These are phyloP conservation scores for Heterodera schachtii DNA, from an alignment of 1,140 invertebrate species.

Conservation along the genomic window DNA sequence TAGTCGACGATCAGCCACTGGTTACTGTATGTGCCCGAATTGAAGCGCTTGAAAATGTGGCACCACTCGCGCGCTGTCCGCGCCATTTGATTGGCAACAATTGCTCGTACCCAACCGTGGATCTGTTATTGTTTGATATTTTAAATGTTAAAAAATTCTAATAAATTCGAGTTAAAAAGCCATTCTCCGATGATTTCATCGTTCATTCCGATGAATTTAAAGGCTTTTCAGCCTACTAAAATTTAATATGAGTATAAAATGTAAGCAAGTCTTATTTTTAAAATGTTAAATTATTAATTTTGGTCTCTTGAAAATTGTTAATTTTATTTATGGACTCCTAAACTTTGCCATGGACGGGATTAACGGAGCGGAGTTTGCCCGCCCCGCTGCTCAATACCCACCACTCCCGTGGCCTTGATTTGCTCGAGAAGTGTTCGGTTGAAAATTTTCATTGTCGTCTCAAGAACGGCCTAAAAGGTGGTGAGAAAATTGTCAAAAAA, in stretches of 20 bases:
- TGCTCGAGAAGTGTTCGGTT: conserved; percentile 72
- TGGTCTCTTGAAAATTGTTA: too few species aligned
- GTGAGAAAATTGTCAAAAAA: conserved; percentile 15
- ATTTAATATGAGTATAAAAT: too few species aligned
- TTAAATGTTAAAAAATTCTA: too few species aligned
- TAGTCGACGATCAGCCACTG: conserved; percentile 85
- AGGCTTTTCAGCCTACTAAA: too few species aligned
- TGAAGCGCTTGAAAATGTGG: conserved; percentile 70
- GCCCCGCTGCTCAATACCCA: not conserved
- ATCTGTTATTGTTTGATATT: conserved; percentile 66
- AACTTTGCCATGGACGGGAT: too few species aligned
- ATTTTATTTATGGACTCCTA: too few species aligned
- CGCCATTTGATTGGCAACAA: conserved; percentile 82
- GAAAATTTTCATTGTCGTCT: conserved; percentile 78
- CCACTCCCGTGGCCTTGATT: conserved; percentile 70
- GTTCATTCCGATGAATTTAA: too few species aligned
- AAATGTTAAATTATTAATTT: too few species aligned
- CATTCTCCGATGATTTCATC: too few species aligned
- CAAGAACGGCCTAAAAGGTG: conserved; percentile 68
- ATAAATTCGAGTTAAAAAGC: too few species aligned
- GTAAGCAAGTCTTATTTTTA: too few species aligned
- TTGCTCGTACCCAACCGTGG: conserved; percentile 76
- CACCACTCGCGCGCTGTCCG: conserved; percentile 76
- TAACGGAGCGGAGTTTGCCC: too few species aligned
- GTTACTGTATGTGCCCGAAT: conserved; percentile 82